Conservation (phyloP, 2,888 invertebrate species). For the Nasonia oneida region DNA sequence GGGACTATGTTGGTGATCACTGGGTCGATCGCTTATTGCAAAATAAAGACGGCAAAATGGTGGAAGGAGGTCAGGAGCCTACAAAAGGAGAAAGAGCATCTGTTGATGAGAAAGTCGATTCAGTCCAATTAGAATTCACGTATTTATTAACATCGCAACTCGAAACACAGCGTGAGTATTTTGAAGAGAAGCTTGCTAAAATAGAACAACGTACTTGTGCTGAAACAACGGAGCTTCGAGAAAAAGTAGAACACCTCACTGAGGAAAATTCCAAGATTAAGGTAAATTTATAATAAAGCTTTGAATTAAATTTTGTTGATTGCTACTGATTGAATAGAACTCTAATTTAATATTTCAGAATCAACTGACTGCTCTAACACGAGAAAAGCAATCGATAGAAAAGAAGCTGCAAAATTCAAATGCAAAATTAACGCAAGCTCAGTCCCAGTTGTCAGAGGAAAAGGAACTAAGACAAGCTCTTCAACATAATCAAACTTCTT, state of each 20-base stretch:
- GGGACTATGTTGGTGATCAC: constrained; percentile 99
- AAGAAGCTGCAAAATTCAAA: constrained; percentile 85
- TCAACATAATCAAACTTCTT: constrained; percentile 87
- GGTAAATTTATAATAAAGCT: constrained; percentile 66
- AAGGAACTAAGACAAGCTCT: constrained; percentile 90
- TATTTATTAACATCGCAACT: constrained; percentile 97
- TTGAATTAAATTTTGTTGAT: neutral
- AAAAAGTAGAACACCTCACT: constrained; percentile 80
- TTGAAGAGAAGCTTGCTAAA: constrained; percentile 88
- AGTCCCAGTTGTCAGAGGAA: constrained; percentile 90
- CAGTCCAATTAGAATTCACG: constrained; percentile 97
- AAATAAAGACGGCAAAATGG: constrained; percentile 98
- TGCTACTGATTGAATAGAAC: neutral
- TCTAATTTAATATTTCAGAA: constrained; percentile 73
- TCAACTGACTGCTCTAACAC: constrained; percentile 81
- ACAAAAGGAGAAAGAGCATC: constrained; percentile 81
- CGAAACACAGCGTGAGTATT: constrained; percentile 95
- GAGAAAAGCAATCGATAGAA: constrained; percentile 86
- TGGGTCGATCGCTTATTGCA: constrained; percentile 97
- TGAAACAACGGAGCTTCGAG: constrained; percentile 82
- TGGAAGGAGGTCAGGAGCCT: constrained; percentile 83
- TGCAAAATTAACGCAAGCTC: constrained; percentile 84
- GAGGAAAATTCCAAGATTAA: constrained; percentile 79
- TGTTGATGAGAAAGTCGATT: constrained; percentile 92
- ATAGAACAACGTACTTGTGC: constrained; percentile 78